These are phyloP conservation scores for Chroicocephalus ridibundus DNA, from an alignment of 2,113 vertebrate species.

Conservation along the genomic window DNA sequence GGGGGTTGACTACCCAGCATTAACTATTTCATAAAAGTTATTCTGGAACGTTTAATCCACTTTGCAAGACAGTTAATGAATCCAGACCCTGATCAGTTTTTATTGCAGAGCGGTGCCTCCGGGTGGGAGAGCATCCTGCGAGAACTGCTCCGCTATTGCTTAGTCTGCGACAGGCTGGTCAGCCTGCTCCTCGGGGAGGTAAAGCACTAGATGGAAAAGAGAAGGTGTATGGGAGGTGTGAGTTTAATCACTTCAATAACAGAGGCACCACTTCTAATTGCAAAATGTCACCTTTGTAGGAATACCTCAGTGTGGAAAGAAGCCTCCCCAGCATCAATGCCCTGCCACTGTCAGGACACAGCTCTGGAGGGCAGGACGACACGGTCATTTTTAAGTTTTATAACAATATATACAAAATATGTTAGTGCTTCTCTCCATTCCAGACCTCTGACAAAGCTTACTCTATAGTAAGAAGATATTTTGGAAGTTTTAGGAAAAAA, in stretches of 20 bases:
- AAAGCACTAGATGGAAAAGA: neutral
- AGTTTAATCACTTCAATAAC: neutral
- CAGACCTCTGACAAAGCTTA: neutral
- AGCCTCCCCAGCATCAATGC: neutral
- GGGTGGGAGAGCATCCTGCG: neutral
- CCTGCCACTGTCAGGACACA: neutral
- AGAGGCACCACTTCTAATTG: neutral
- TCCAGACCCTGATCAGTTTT: neutral
- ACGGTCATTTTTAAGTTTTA: neutral
- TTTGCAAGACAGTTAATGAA: neutral
- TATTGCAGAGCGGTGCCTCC: rapidly evolving
- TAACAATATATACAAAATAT: neutral
- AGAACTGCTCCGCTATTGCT: neutral
- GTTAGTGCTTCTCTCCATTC: neutral
- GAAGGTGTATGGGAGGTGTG: rapidly evolving
- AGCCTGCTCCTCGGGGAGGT: neutral
- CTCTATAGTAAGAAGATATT: neutral
- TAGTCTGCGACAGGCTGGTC: neutral
- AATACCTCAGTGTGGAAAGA: neutral
- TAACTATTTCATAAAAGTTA: neutral
- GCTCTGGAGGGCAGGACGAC: neutral
- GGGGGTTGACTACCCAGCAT: neutral
- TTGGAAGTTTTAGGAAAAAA: neutral
- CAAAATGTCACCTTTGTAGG: neutral
- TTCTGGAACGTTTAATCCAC: neutral